A percentile compares a stretch with the other conserved stretches of the same genome.
Conservation (phyloP, 2,113 vertebrate genomes). For the Solenodon paradoxus region DNA sequence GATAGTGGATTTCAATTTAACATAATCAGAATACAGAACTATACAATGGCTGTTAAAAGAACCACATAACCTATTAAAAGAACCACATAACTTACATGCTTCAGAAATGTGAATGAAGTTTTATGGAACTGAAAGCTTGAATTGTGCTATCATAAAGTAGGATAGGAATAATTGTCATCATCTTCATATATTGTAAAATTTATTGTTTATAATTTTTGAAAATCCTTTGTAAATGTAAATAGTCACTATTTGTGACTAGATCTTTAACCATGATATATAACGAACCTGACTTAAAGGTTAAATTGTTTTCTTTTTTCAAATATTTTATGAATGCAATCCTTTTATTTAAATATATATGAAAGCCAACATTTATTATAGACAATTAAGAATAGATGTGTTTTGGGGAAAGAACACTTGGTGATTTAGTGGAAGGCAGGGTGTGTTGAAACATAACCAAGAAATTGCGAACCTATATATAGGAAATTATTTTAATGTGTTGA, state of each 20-base stretch:
- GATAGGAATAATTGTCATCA: background rate
- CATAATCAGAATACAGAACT: background rate
- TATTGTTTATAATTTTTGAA: too few relatives aligned
- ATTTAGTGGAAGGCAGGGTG: too few relatives aligned
- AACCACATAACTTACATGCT: background rate
- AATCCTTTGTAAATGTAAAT: too few relatives aligned
- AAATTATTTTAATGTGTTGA: too few relatives aligned
- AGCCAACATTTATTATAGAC: background rate
- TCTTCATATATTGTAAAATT: too few relatives aligned
- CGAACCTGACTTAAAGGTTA: background rate
- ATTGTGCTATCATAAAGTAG: background rate
- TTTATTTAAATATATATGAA: background rate
- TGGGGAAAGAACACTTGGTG: too few relatives aligned
- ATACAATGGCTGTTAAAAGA: background rate
- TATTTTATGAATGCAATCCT: too few relatives aligned
- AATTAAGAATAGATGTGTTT: background rate
- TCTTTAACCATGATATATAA: background rate
- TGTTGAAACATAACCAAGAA: too few relatives aligned
- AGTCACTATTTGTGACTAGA: too few relatives aligned
- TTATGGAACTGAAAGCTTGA: background rate
- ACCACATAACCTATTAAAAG: background rate
- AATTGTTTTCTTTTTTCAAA: too few relatives aligned
- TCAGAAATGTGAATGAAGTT: background rate
- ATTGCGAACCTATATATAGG: too few relatives aligned
- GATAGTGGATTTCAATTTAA: background rate